Evolutionary conservation across 1,140 invertebrate genomes (phyloP), one percentile per base, ranked within the genome.

Genomic region (Drosophila kohkoa): DNA sequence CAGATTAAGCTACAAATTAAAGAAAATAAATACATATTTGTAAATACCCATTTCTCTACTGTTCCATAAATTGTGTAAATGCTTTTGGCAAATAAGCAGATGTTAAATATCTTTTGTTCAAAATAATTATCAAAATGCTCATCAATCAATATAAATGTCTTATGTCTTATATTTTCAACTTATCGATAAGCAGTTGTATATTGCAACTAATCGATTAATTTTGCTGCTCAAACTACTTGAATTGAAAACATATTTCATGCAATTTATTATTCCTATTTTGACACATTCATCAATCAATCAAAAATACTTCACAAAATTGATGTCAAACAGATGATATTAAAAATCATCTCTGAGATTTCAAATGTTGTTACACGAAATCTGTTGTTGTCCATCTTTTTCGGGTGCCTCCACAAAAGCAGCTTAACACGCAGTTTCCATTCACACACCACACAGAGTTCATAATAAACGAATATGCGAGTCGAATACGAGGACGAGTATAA

Each of bases 361-460:
- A 58, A 68, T 74, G 35, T 67, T 66, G 30, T 64, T 54, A 20
- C 52, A 35, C 16, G 30, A 55, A 62, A 59, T 60, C 70, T 45
- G 32, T 41, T 32, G 63, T n/a, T 66, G 65, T 32, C 55, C 54
- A 67, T 73, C 64, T 60, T 45, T 38, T 25, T 4, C 25, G n/a
- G 38, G 57, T 48, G 55, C 25, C 45, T 62, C 67, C 52, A 71
- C 65, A 88, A 87, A 87, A 88, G 80, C 73, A 32, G 80, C 83
- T 87, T 87, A 87, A 65, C 51, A 51, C 63, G 77, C 83, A 88
- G 66, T 77, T 88, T 82, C 62, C 69, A 71, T 73, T 82, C 63
- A 55, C 65, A 78, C 52, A 35, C 10, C 15, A 55, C 65, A 78
- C 52, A 35, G 6, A 30, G 41, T 13, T 43, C 41, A 46, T 49